These are phyloP conservation scores for Prunella strophiata DNA, from an alignment of 2,797 vertebrate genomes.

Conservation along the genomic window DNA sequence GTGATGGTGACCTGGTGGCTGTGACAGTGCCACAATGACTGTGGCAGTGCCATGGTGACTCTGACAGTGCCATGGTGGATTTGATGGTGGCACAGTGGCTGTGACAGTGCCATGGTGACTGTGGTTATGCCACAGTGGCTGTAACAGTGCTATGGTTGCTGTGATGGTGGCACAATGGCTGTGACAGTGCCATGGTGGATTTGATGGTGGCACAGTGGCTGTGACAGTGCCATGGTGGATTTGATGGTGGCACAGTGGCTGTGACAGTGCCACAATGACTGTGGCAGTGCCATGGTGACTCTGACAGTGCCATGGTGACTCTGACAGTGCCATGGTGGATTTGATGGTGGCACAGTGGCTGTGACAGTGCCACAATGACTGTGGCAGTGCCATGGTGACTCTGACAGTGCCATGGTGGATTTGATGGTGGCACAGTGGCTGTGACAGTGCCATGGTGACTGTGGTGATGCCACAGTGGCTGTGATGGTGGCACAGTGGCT, in stretches of 20 bases:
- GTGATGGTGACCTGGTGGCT: fast-evolving
- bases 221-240: too few species aligned
- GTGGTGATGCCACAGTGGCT: not conserved
- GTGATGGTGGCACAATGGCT: fast-evolving
- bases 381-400: fast-evolving
- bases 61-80: fast-evolving
- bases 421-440: not conserved
- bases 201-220: too few species aligned
- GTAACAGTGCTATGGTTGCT: too few species aligned
- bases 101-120: fast-evolving
- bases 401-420: fast-evolving
- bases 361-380: too few species aligned
- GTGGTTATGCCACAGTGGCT: fast-evolving
- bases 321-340: fast-evolving
- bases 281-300: fast-evolving
- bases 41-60: fast-evolving
- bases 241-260: fast-evolving
- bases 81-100: fast-evolving
- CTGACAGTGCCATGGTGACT: fast-evolving
- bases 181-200: fast-evolving
- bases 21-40: not conserved
- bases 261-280: too few species aligned
- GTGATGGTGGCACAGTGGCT: not conserved
- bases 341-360: fast-evolving
- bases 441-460: not conserved